Conservation (phyloP, 2,888 invertebrate genomes). For the Blastobasis lacticolella region DNA sequence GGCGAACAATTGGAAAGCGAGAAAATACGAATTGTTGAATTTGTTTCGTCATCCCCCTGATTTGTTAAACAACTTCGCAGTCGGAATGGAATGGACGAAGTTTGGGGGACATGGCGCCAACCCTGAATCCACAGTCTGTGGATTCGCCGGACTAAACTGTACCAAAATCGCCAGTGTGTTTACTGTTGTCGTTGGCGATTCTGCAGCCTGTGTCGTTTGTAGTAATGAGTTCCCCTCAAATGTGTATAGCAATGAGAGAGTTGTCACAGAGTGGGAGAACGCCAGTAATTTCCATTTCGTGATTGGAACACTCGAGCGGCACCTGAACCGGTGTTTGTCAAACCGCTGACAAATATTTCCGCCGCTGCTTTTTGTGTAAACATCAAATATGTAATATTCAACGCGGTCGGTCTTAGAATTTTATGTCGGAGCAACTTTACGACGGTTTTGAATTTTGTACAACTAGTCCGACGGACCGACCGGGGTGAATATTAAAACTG, state of each 20-base stretch:
- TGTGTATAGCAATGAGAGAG: constrained; percentile 26
- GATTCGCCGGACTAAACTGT: background rate
- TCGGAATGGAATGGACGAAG: constrained; percentile 21
- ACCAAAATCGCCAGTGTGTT: background rate
- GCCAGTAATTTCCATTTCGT: constrained; percentile 41
- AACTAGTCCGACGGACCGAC: constrained; percentile 1
- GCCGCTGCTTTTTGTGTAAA: constrained; percentile 27
- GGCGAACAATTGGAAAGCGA: constrained; percentile 32
- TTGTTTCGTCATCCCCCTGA: constrained; percentile 35
- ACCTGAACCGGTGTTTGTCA: constrained; percentile 41
- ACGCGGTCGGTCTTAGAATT: constrained; percentile 7
- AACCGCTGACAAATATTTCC: constrained; percentile 25
- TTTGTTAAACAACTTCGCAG: constrained; percentile 30
- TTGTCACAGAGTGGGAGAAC: constrained; percentile 25
- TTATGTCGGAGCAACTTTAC: constrained; percentile 7
- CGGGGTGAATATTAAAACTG: background rate
- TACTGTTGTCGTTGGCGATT: background rate
- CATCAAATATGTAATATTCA: constrained; percentile 35
- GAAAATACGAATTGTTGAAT: constrained; percentile 37
- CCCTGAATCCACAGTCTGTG: constrained; percentile 7
- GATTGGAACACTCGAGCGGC: constrained; percentile 35
- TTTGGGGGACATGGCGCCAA: constrained; percentile 8
- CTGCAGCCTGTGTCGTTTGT: constrained; percentile 13
- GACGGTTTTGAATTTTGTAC: constrained; percentile 10
- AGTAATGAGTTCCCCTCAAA: constrained; percentile 28